Evolutionary conservation across 2,888 invertebrate genomes (phyloP).

Genomic region (Tenthredo mesomela): DNA sequence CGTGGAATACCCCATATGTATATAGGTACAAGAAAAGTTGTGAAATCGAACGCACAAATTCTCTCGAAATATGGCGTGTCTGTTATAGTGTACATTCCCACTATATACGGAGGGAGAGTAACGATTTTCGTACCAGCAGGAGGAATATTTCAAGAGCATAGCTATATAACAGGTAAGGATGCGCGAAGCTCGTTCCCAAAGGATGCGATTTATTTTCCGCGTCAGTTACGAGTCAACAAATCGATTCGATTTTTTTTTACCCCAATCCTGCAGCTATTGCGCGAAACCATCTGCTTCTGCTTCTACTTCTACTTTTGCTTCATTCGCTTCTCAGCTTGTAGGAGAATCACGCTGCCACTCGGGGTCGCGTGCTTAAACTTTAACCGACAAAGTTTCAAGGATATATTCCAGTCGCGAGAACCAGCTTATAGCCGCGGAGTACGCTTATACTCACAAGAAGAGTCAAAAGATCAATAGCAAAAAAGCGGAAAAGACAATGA

Average conservation of each 20-base stretch:
- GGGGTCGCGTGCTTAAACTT: conserved; percentile 45
- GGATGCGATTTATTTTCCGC: conserved; percentile 47
- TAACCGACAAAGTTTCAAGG: conserved; percentile 50
- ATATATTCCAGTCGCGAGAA: conserved; percentile 39
- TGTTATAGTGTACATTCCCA: conserved; percentile 8
- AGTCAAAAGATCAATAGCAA: conserved; percentile 25
- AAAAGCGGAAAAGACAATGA: not conserved
- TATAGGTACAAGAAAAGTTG: not conserved
- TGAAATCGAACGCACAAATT: conserved; percentile 8
- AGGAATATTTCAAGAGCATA: conserved; percentile 25
- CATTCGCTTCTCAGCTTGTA: not conserved
- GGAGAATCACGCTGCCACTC: conserved; percentile 32
- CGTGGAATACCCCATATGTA: too few relatives aligned
- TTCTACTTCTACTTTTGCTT: not conserved
- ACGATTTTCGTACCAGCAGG: conserved; percentile 37
- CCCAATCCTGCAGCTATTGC: conserved; percentile 3
- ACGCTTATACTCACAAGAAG: not conserved
- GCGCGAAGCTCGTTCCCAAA: conserved; percentile 19
- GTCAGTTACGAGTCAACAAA: conserved; percentile 36
- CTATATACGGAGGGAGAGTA: conserved; percentile 3
- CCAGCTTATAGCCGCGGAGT: not conserved
- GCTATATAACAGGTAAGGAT: conserved; percentile 22
- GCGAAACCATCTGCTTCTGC: not conserved
- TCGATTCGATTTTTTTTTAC: conserved; percentile 36
- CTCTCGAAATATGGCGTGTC: conserved; percentile 24